Base-by-base conservation (phyloP, 2,113 vertebrate genomes). In the Sturnira hondurensis region DNA sequence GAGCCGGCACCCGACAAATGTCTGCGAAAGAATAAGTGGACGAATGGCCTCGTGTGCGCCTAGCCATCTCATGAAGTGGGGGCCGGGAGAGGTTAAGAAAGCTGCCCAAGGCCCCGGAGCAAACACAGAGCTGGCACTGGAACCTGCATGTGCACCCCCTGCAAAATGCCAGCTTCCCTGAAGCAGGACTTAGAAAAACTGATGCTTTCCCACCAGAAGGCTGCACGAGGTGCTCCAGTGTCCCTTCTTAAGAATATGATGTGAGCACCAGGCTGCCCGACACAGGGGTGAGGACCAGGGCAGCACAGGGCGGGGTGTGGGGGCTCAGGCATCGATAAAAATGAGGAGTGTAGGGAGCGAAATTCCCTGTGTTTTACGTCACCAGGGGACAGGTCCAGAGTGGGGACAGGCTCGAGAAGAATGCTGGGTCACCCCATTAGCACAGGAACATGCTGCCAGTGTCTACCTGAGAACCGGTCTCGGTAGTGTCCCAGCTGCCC, bases 221-320 rank as follows among this genome's bases (percentile, higher is more conserved):
- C n/a, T 6, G 8, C 1, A 36, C 1, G 81, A 47, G 24, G 41
- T 0, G 0, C 7, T 22, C 3, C 28, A 4, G 31, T 0, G 33
- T 47, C n/a, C n/a, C 50, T 26, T 52, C 38, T 38, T 13, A 47
- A 20, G 58, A 43, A 28, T 4, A 16, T 0, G 7, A 50, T 0
- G 0, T 7, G 2, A 26, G 11, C 12, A 52, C 24, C 28, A 1
- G 24, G 73, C 68, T 1, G n/a, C 56, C 41, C n/a, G 2, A n/a
- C n/a, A n/a, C n/a, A n/a, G n/a, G n/a, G 36, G 22, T 3, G 22
- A 4, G 1, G 9, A 41, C 16, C 5, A 17, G 33, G 4, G 24
- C 13, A 12, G 73, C 5, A 17, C 38, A 4, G 61, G n/a, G 41
- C 2, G 2, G n/a, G 36, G 14, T 36, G 58, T 7, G 7, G 54